Evolutionary conservation across 2,797 vertebrate genomes (phyloP), one percentile per base, ranked within the genome.

Genomic region (Fistularia commersonii): DNA sequence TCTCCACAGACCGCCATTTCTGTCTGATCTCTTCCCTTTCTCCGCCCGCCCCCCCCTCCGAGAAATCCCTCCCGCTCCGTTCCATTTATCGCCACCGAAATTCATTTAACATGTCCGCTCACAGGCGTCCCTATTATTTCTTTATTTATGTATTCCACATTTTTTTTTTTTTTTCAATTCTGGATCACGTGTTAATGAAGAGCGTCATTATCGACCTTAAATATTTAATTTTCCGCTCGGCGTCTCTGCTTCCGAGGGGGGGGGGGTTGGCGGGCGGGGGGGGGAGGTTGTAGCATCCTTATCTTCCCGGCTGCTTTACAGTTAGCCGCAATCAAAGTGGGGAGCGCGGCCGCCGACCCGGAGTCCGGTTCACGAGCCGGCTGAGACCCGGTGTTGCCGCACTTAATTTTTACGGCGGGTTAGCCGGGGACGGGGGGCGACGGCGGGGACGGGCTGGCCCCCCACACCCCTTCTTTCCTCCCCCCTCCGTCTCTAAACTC

Each of bases 171-270:
- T n/a, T n/a, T n/a, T n/a, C n/a, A n/a, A 86, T 88, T 87, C 87
- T 11, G 83, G 87, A 86, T 87, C 83, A 84, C 82, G 79, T 83
- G 88, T 89, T 90, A 90, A 90, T 89, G 88, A 91, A 89, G 83
- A 82, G 77, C 61, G 72, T 89, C 88, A 90, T 90, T 89, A 90
- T 79, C 80, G 65, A 84, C 65, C 82, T 82, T 90, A 83, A 89
- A 90, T 90, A 88, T 90, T 90, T 88, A 81, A 90, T 90, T 89
- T 88, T 85, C 85, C 76, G 76, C 85, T 88, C 80, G n/a, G n/a
- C 77, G 77, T 70, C 78, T 89, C 89, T 81, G 83, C 87, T 88
- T 85, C 84, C 76, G 77, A 82, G 73, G 76, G 82, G 44, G 52
- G 9, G 45, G 35, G 32, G 39, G 64, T 48, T 33, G 46, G 32